These are phyloP conservation scores for Harpagifer antarcticus DNA, from an alignment of 2,797 vertebrate genomes.

Conservation along the genomic window DNA sequence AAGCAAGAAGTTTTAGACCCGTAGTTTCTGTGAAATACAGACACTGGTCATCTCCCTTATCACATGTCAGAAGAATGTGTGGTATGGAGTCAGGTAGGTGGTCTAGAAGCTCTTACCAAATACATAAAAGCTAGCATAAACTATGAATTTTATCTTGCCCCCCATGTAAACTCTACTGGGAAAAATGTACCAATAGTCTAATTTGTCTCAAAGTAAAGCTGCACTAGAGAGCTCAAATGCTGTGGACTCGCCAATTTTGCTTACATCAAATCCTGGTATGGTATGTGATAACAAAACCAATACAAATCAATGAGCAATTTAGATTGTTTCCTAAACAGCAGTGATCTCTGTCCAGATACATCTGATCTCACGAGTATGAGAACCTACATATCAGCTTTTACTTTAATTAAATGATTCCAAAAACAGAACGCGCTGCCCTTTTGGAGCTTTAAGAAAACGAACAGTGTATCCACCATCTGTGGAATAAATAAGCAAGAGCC, in stretches of 20 bases:
- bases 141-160: not conserved
- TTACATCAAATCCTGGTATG: not conserved
- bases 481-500: constrained; percentile 40
- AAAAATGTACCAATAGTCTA: not conserved
- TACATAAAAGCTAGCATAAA: not conserved
- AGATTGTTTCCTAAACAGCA: not conserved
- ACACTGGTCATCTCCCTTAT: not conserved
- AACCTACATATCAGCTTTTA: not conserved
- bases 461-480: constrained; percentile 34
- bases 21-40: not conserved
- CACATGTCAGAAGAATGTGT: not conserved
- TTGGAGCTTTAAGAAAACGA: constrained; percentile 23
- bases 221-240: not conserved
- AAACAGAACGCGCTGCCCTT: not conserved
- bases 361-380: not conserved
- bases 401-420: constrained; percentile 9
- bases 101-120: not conserved
- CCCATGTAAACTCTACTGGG: not conserved
- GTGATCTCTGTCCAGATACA: not conserved
- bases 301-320: not conserved
- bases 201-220: not conserved
- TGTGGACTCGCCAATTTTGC: not conserved
- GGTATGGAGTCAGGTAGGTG: not conserved
- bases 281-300: too few species aligned
- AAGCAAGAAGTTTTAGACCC: not conserved